Percentiles rank a stretch among this genome's conserved stretches.
phyloP scores from a whole-genome alignment of 2,113 vertebrate species.

The Periophthalmodon schlosseri region DNA sequence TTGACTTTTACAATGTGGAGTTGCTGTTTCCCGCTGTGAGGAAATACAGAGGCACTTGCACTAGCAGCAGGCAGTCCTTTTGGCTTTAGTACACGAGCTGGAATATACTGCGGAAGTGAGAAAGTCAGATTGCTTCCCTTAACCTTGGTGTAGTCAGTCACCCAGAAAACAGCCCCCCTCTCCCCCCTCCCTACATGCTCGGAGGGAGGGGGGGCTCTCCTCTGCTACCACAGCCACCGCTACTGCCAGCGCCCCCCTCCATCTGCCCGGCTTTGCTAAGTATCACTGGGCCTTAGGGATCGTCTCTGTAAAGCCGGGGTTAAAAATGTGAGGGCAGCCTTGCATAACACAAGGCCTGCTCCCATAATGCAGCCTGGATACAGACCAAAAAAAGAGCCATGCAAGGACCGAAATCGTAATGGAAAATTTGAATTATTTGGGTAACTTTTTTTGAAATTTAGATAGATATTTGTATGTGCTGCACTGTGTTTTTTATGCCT shows the following conservation, averaged over 20 bases:
- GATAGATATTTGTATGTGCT: too few species aligned
- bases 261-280: conserved; percentile 52
- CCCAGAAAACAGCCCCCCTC: conserved; percentile 48
- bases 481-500: too few species aligned
- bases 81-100: conserved; percentile 10
- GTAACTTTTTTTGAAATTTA: too few species aligned
- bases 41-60: conserved; percentile 34
- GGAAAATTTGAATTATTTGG: too few species aligned
- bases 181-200: not conserved
- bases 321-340: conserved; percentile 38
- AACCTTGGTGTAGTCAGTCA: conserved; percentile 63
- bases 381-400: not conserved
- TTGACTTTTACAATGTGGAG: conserved; percentile 23
- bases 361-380: not conserved
- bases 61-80: conserved; percentile 20
- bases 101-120: conserved; percentile 31
- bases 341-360: conserved; percentile 6
- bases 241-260: conserved; percentile 45
- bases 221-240: not conserved
- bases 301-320: conserved; percentile 34
- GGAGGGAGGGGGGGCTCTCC: not conserved
- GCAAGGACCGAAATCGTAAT: not conserved
- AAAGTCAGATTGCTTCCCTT: conserved; percentile 48
- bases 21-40: conserved; percentile 37
- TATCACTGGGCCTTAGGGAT: conserved; percentile 55